phyloP scores from a whole-genome alignment of 2,113 vertebrate genomes.

The Phoxinus phoxinus region DNA sequence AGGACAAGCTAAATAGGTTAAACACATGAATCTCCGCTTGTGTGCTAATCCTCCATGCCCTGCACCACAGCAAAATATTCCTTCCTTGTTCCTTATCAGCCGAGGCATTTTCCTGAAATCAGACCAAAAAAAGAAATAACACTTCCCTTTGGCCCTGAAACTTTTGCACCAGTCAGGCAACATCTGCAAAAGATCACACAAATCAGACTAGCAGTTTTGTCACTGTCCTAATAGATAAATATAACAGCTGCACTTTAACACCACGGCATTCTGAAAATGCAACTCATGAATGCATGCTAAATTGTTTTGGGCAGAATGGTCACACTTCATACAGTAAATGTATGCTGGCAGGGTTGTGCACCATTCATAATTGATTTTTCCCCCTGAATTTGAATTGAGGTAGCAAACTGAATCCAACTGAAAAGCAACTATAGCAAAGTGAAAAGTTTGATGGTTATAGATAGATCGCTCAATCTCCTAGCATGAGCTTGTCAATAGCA shows the following conservation, averaged over 20 bases:
- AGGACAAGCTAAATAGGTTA: slow-evolving; percentile 44
- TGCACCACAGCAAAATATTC: not conserved
- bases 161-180: slow-evolving; percentile 6
- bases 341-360: not conserved
- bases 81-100: slow-evolving; percentile 8
- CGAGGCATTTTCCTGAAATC: not conserved
- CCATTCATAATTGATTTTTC: too few relatives aligned
- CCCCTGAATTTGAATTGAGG: not conserved
- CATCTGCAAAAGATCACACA: slow-evolving; percentile 4
- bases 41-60: slow-evolving; percentile 11
- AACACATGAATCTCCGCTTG: not conserved
- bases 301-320: slow-evolving; percentile 9
- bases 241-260: slow-evolving; percentile 48
- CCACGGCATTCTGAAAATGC: slow-evolving; percentile 21
- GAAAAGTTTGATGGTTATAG: too few relatives aligned
- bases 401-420: not conserved
- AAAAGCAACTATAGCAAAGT: too few relatives aligned
- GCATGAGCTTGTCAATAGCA: not conserved
- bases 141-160: slow-evolving; percentile 23
- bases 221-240: slow-evolving; percentile 8
- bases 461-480: not conserved
- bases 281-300: slow-evolving; percentile 20
- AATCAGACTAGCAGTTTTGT: slow-evolving; percentile 19
- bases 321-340: not conserved
- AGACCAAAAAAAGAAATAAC: not conserved